phyloP scores from a whole-genome alignment of 37 sponge, comb jelly and placozoan genomes.

The Dysidea cf. avara region DNA sequence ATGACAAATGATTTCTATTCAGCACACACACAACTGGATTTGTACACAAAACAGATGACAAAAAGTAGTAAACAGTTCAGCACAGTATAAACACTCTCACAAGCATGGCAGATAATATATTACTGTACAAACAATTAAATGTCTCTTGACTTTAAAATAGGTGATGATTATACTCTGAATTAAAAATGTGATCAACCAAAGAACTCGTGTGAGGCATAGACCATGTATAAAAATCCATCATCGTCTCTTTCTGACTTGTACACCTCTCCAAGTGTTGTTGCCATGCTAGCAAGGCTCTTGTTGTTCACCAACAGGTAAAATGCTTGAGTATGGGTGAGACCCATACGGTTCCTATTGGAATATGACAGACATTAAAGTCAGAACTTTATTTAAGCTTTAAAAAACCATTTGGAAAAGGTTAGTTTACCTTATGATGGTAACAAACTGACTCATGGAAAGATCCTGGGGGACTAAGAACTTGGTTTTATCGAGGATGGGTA shows the following conservation, averaged over 20 bases:
- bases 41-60: no score
- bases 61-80: no score
- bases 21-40: no score
- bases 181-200: constrained; percentile 88
- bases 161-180: no score
- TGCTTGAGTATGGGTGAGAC: constrained; percentile 86
- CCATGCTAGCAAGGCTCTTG: constrained; percentile 93
- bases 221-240: constrained; percentile 99
- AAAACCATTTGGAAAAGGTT: neutral
- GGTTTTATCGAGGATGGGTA: constrained; percentile 87
- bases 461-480: constrained; percentile 92
- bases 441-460: constrained; percentile 85
- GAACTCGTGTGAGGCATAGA: constrained; percentile 99
- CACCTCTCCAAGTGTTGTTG: constrained; percentile 89
- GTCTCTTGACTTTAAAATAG: no score
- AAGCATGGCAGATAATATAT: no score
- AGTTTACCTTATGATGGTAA: constrained; percentile 84
- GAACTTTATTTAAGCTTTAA: neutral
- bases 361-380: neutral
- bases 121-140: no score
- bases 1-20: no score
- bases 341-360: constrained; percentile 86
- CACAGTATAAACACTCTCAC: no score
- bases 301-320: constrained; percentile 98
- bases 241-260: constrained; percentile 91